These are phyloP conservation scores for Mesoclemmys tuberculata DNA, from an alignment of 2,113 vertebrate species.

Conservation along the genomic window DNA sequence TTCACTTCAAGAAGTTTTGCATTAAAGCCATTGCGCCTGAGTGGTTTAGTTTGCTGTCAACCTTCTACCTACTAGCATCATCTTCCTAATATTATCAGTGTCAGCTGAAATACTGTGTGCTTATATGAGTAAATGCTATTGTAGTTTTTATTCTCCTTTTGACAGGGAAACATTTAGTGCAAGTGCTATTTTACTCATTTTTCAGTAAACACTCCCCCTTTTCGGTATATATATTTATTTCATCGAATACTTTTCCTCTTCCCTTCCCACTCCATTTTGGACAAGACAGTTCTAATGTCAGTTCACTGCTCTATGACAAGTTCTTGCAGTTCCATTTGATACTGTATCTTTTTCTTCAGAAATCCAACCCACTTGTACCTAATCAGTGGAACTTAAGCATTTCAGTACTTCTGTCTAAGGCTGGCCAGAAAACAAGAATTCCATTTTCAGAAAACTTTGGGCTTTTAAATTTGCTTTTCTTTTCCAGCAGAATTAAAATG, in stretches of 20 bases:
- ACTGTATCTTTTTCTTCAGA: neutral
- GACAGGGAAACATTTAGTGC: neutral
- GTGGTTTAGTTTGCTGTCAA: neutral
- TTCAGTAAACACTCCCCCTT: neutral
- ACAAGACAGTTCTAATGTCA: too few species aligned
- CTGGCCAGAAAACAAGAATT: too few species aligned
- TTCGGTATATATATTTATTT: neutral
- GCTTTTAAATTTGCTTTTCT: too few species aligned
- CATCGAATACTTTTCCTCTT: neutral
- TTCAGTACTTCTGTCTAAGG: too few species aligned
- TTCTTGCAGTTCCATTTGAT: neutral
- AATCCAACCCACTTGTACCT: neutral
- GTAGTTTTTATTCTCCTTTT: constrained; percentile 17
- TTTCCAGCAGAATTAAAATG: too few species aligned
- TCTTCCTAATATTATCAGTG: neutral
- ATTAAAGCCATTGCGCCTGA: neutral
- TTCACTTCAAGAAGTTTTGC: neutral
- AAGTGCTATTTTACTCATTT: neutral
- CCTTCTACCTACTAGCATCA: neutral
- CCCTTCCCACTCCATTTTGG: neutral
- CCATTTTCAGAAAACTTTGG: too few species aligned
- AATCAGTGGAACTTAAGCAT: too few species aligned
- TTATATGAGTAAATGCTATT: neutral
- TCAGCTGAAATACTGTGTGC: neutral
- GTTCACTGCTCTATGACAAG: neutral